Percentiles rank a stretch among this genome's conserved stretches.
Conservation (phyloP, 2,797 vertebrate species). For the Halcyon leucocephala region DNA sequence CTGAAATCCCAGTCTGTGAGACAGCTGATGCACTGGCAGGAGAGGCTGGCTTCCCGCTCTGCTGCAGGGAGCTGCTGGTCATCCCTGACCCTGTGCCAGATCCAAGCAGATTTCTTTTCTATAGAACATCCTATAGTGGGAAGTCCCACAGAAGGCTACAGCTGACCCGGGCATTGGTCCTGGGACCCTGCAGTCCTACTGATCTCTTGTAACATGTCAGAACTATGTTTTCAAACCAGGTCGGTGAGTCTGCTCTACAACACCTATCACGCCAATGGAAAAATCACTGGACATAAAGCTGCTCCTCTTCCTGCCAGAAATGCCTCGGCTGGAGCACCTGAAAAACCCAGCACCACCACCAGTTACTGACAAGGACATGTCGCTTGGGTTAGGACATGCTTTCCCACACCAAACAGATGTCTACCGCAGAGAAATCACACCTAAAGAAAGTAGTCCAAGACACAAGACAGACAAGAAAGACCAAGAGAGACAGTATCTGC, state of each 20-base stretch:
- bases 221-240: background rate
- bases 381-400: background rate
- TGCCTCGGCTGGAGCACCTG: slow-evolving; percentile 3
- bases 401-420: background rate
- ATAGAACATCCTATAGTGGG: background rate
- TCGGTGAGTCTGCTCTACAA: slow-evolving; percentile 3
- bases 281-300: slow-evolving; percentile 21
- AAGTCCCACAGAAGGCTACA: background rate
- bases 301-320: background rate
- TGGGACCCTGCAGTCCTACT: background rate
- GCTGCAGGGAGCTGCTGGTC: rapidly evolving
- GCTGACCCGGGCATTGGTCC: background rate
- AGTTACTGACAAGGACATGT: rapidly evolving
- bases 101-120: background rate
- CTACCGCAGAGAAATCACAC: background rate
- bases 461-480: background rate
- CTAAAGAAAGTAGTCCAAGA: background rate
- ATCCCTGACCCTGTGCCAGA: background rate
- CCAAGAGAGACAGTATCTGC: background rate
- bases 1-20: background rate
- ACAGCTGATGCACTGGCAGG: rapidly evolving
- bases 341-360: background rate
- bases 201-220: background rate
- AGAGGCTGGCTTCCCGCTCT: background rate
- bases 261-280: background rate